Evolutionary conservation across 92 coral and sea anemone genomes (phyloP).

Genomic region (Porites rus): DNA sequence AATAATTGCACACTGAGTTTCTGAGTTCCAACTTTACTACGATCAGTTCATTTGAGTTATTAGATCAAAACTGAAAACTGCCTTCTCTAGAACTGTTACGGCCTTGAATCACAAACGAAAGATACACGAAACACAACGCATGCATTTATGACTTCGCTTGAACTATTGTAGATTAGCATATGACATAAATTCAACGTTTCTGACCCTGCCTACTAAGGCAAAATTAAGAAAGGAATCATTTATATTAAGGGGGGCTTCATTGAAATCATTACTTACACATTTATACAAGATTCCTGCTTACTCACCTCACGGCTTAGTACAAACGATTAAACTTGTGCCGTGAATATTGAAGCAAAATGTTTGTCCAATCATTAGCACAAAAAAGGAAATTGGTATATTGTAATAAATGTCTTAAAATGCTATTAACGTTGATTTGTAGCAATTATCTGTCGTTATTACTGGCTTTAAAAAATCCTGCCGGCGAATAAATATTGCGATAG

Average conservation of each 20-base stretch:
- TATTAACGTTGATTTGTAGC: too few relatives aligned
- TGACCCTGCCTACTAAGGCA: not conserved
- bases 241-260: not conserved
- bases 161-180: not conserved
- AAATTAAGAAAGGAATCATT: not conserved
- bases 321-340: too few relatives aligned
- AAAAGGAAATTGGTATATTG: not conserved
- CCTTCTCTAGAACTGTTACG: not conserved
- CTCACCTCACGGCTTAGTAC: not conserved
- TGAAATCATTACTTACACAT: not conserved
- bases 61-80: not conserved
- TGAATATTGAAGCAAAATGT: not conserved
- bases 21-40: not conserved
- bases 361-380: too few relatives aligned
- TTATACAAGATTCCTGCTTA: not conserved
- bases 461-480: too few relatives aligned
- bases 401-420: not conserved
- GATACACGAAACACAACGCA: not conserved
- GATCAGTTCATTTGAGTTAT: not conserved
- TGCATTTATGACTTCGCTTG: not conserved
- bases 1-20: not conserved
- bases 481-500: too few relatives aligned
- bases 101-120: not conserved
- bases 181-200: not conserved
- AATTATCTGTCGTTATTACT: too few relatives aligned